Conservation (phyloP, 1,140 invertebrate genomes). For the Apis dorsata region DNA sequence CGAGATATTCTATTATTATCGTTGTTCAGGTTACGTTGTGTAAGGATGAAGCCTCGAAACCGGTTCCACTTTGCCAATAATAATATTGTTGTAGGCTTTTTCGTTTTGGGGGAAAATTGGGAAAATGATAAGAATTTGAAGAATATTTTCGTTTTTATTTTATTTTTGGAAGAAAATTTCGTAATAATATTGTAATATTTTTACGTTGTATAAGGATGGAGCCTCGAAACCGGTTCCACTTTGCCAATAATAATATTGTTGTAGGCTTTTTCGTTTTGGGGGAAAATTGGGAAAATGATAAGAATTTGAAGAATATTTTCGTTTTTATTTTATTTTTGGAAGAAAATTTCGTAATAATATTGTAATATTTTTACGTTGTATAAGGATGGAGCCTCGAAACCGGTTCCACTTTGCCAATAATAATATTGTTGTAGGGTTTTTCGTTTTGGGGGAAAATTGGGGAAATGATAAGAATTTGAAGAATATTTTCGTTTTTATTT, state of each 20-base stretch:
- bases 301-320: no score
- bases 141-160: no score
- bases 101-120: not conserved
- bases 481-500: no score
- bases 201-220: not conserved
- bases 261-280: no score
- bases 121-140: not conserved
- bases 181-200: no score
- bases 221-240: conserved; percentile 5
- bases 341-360: no score
- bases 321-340: no score
- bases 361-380: not conserved
- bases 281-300: not conserved
- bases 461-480: not conserved
- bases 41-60: not conserved
- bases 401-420: conserved; percentile 15
- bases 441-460: not conserved
- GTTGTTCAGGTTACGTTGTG: not conserved
- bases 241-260: not conserved
- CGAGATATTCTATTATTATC: conserved; percentile 28
- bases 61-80: conserved; percentile 15
- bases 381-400: not conserved
- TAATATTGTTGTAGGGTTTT: no score
- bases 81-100: no score
- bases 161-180: no score